Percentiles rank a stretch among this genome's conserved stretches.
phyloP scores from a whole-genome alignment of 2,888 invertebrate species.

The Aproaerema taeniolella region DNA sequence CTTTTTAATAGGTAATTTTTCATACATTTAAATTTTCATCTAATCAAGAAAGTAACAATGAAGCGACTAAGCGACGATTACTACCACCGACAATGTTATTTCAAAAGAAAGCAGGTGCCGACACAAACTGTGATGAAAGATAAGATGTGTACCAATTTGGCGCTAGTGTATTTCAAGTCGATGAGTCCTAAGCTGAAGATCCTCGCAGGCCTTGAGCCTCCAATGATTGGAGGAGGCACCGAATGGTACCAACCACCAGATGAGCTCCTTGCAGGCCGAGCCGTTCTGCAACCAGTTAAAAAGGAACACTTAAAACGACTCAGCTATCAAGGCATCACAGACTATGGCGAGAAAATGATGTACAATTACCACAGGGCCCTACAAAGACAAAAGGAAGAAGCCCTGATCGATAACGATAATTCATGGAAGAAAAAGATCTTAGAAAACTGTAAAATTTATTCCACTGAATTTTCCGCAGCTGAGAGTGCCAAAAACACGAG shows the following conservation, averaged over 20 bases:
- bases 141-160: conserved; percentile 50
- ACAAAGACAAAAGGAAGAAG: conserved; percentile 34
- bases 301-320: conserved; percentile 41
- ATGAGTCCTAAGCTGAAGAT: conserved; percentile 51
- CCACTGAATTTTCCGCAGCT: no score
- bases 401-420: conserved; percentile 37
- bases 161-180: conserved; percentile 56
- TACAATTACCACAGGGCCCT: conserved; percentile 33
- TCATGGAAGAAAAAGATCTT: conserved; percentile 44
- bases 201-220: conserved; percentile 58
- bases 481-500: conserved; percentile 36
- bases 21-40: no score
- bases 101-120: conserved; percentile 53
- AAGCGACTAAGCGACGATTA: conserved; percentile 45
- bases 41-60: no score
- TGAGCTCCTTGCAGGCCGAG: conserved; percentile 43
- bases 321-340: conserved; percentile 43
- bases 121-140: conserved; percentile 52
- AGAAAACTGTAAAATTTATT: no score
- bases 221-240: conserved; percentile 53
- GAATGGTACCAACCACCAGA: conserved; percentile 58
- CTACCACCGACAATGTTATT: conserved; percentile 50
- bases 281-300: conserved; percentile 47
- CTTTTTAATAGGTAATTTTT: no score
- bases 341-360: conserved; percentile 36